Evolutionary conservation across 2,113 vertebrate genomes (phyloP).

Genomic region (Crotalus horridus): DNA sequence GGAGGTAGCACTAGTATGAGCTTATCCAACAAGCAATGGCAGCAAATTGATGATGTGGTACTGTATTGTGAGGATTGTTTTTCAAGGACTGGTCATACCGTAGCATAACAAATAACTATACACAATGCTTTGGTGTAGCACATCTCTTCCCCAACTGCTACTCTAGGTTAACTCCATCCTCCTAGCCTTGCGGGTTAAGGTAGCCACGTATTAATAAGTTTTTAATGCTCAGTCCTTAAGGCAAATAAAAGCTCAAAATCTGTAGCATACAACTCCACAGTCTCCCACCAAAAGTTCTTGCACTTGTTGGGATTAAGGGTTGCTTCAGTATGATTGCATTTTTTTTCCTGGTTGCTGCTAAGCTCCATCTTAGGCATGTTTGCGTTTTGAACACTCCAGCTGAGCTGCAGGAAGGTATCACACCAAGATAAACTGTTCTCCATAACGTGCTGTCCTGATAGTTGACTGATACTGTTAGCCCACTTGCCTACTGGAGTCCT

Average conservation of each 20-base stretch:
- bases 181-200: neutral
- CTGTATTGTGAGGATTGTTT: neutral
- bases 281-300: neutral
- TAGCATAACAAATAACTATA: neutral
- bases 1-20: neutral
- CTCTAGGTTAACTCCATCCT: neutral
- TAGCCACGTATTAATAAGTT: neutral
- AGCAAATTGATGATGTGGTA: neutral
- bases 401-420: neutral
- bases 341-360: neutral
- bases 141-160: neutral
- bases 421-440: neutral
- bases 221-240: neutral
- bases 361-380: neutral
- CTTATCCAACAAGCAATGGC: neutral
- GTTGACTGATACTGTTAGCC: neutral
- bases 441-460: neutral
- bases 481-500: neutral
- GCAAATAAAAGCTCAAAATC: neutral
- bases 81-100: neutral
- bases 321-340: neutral
- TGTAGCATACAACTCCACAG: neutral
- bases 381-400: neutral
- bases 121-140: neutral
- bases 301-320: neutral